These are phyloP conservation scores for Toxotes lorentzi DNA, from an alignment of 2,797 vertebrate species.

Conservation along the genomic window DNA sequence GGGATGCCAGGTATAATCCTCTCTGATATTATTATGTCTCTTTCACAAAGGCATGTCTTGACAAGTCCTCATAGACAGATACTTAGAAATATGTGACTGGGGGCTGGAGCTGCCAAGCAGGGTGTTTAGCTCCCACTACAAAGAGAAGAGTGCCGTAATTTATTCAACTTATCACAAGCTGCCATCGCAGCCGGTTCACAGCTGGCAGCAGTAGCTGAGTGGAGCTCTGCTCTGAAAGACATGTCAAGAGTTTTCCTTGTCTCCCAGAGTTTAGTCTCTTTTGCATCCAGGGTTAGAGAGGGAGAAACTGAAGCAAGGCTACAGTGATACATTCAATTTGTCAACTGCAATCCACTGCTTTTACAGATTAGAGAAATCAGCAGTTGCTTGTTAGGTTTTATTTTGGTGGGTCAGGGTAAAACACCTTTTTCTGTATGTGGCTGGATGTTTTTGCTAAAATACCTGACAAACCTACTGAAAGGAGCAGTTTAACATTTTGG, in stretches of 20 bases:
- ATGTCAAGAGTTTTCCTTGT: slow-evolving; percentile 21
- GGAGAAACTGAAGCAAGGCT: slow-evolving; percentile 7
- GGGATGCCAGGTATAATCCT: not conserved
- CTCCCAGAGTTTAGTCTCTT: slow-evolving; percentile 4
- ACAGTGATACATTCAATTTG: not conserved
- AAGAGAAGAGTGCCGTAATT: slow-evolving; percentile 46
- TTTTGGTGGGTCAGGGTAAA: not conserved
- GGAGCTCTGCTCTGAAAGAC: slow-evolving; percentile 18
- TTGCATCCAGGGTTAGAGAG: not conserved
- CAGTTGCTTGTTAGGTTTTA: not conserved
- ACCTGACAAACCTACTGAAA: not conserved
- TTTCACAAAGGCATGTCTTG: not conserved
- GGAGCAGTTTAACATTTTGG: not conserved
- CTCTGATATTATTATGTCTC: slow-evolving; percentile 2
- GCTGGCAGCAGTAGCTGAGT: slow-evolving; percentile 29
- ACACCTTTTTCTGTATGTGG: not conserved
- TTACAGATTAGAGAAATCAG: slow-evolving; percentile 1
- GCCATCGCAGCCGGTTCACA: slow-evolving; percentile 45
- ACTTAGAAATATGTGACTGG: not conserved
- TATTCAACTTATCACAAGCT: slow-evolving; percentile 48
- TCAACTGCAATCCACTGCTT: not conserved
- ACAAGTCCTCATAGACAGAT: slow-evolving; percentile 4
- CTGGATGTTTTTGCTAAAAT: not conserved
- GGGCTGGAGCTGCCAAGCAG: slow-evolving; percentile 16
- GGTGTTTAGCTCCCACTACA: slow-evolving; percentile 29